phyloP scores from a whole-genome alignment of 2,113 vertebrate species.

The Dasypus novemcinctus region DNA sequence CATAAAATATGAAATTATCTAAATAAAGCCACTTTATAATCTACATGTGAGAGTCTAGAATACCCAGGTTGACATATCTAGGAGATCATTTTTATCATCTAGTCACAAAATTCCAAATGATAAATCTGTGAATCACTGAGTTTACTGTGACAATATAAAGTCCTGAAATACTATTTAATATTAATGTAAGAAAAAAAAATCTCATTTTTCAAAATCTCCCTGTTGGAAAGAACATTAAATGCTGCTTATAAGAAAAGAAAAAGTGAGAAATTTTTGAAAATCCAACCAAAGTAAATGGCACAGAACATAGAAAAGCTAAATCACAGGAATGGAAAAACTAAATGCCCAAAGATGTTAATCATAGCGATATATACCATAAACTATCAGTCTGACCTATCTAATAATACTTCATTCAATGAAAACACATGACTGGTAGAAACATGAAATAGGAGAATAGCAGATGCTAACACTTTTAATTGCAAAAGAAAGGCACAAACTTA shows the following conservation, averaged over 20 bases:
- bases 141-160: neutral
- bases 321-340: neutral
- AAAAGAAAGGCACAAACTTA: neutral
- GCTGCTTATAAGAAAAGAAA: neutral
- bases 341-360: neutral
- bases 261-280: neutral
- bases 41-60: neutral
- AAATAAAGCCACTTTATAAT: neutral
- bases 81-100: neutral
- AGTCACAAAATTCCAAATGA: neutral
- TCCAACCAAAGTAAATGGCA: neutral
- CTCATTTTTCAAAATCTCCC: neutral
- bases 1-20: constrained; percentile 7
- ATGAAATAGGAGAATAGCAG: neutral
- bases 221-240: constrained; percentile 7
- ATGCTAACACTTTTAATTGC: neutral
- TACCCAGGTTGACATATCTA: neutral
- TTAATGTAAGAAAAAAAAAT: neutral
- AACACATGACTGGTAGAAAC: neutral
- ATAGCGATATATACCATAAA: neutral
- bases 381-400: neutral
- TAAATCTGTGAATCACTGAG: neutral
- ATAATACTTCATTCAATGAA: neutral
- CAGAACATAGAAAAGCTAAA: neutral
- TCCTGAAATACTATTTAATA: neutral